phyloP scores from a whole-genome alignment of 2,113 vertebrate species.

The Gymnocephalus cernua region DNA sequence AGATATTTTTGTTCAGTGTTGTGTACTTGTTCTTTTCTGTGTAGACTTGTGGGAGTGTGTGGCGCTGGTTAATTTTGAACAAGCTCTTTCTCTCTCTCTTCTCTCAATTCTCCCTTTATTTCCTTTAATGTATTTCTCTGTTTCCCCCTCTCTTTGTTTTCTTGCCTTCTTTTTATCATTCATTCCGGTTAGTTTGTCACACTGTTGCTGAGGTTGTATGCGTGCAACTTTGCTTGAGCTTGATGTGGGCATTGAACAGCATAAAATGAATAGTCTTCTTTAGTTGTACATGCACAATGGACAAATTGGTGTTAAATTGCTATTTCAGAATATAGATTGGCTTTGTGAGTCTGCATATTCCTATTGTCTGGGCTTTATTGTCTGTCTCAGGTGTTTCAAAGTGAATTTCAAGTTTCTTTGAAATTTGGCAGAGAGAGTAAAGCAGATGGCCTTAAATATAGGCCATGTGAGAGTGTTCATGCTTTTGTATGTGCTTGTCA shows the following conservation, averaged over 20 bases:
- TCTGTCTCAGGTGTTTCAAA: constrained; percentile 37
- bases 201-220: constrained; percentile 1
- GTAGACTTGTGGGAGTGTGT: not conserved
- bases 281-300: not conserved
- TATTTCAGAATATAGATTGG: constrained; percentile 11
- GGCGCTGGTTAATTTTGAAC: constrained; percentile 25
- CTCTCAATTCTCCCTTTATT: not conserved
- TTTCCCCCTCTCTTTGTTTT: not conserved
- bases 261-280: not conserved
- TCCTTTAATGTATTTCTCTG: not conserved
- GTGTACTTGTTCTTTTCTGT: not conserved
- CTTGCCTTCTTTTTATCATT: not conserved
- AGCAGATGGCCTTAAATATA: constrained; percentile 45
- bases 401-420: constrained; percentile 25
- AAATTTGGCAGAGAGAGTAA: constrained; percentile 36
- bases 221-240: not conserved
- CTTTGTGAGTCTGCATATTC: constrained; percentile 32
- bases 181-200: constrained; percentile 16
- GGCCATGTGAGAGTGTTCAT: not conserved
- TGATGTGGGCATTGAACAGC: not conserved
- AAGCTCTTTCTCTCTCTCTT: not conserved
- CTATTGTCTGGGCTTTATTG: constrained; percentile 20
- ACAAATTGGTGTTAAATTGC: constrained; percentile 21
- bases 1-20: constrained; percentile 1
- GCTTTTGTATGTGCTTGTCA: constrained; percentile 23